Evolutionary conservation across 1,140 invertebrate species (phyloP).

Genomic region (Lethocerus indicus): DNA sequence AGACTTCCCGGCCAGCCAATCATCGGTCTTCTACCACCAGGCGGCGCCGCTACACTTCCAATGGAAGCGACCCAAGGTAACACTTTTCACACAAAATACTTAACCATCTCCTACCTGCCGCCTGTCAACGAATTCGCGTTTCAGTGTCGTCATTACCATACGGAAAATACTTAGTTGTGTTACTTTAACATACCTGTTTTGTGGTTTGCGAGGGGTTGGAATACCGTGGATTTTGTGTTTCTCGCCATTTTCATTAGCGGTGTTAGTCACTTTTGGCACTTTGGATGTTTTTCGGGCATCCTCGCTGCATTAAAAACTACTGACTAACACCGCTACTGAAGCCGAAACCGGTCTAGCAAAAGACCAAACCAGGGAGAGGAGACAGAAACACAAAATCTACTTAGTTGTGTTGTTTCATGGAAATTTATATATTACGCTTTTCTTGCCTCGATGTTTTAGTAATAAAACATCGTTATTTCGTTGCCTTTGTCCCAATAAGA

Average conservation of each 20-base stretch:
- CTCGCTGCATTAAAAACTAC: too few species aligned
- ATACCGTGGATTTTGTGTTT: not conserved
- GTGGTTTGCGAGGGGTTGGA: not conserved
- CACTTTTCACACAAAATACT: not conserved
- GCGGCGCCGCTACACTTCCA: conserved; percentile 80
- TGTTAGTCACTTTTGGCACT: not conserved
- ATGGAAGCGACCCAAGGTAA: conserved; percentile 81
- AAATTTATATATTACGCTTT: too few species aligned
- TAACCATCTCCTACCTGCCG: not conserved
- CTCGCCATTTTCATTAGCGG: not conserved
- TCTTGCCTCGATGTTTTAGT: too few species aligned
- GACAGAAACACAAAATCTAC: too few species aligned
- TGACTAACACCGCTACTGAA: too few species aligned
- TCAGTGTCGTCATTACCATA: not conserved
- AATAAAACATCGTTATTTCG: too few species aligned
- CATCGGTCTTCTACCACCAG: conserved; percentile 84
- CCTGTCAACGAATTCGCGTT: not conserved
- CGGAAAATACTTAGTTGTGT: not conserved
- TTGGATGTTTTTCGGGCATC: too few species aligned
- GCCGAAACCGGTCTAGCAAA: too few species aligned
- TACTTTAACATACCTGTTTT: not conserved
- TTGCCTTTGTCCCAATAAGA: too few species aligned
- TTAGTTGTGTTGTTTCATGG: too few species aligned
- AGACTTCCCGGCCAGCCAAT: conserved; percentile 72
- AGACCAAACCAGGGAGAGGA: too few species aligned